Evolutionary conservation across 2,888 invertebrate species (phyloP).

Genomic region (Himalopsyche japonica): DNA sequence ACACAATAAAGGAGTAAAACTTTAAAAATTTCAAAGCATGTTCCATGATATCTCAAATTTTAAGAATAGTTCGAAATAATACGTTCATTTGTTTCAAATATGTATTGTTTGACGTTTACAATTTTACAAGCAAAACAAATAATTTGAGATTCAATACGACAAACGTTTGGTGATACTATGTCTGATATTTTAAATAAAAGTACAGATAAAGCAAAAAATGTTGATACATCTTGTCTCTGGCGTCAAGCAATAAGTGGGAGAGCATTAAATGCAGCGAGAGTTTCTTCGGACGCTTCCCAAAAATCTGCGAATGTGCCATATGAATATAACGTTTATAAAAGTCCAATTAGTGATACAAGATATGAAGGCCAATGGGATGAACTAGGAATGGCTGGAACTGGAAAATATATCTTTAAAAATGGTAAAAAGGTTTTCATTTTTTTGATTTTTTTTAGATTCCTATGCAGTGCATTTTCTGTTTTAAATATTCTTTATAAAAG

Average conservation of each 20-base stretch:
- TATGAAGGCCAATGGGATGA: slow-evolving; percentile 65
- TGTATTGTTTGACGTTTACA: too few relatives aligned
- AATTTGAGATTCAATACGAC: too few relatives aligned
- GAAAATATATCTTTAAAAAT: slow-evolving; percentile 63
- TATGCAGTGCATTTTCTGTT: too few relatives aligned
- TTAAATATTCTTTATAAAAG: too few relatives aligned
- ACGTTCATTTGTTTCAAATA: too few relatives aligned
- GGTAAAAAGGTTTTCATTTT: slow-evolving; percentile 47
- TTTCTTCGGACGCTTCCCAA: not conserved
- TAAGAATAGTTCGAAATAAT: too few relatives aligned
- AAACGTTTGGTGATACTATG: not conserved
- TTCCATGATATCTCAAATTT: too few relatives aligned
- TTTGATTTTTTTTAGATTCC: too few relatives aligned
- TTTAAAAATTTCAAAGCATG: too few relatives aligned
- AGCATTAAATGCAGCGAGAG: not conserved
- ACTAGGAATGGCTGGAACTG: slow-evolving; percentile 64
- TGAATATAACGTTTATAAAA: slow-evolving; percentile 42
- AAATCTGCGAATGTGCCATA: not conserved
- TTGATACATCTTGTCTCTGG: not conserved
- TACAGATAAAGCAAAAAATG: not conserved
- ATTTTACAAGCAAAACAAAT: too few relatives aligned
- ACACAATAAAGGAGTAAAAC: too few relatives aligned
- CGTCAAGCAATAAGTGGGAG: not conserved
- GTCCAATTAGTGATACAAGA: slow-evolving; percentile 60
- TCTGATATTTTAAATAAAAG: not conserved